Percentiles rank a stretch among this genome's conserved stretches.
Conservation (phyloP, 2,797 vertebrate genomes). For the Tenualosa thibaudeaui region DNA sequence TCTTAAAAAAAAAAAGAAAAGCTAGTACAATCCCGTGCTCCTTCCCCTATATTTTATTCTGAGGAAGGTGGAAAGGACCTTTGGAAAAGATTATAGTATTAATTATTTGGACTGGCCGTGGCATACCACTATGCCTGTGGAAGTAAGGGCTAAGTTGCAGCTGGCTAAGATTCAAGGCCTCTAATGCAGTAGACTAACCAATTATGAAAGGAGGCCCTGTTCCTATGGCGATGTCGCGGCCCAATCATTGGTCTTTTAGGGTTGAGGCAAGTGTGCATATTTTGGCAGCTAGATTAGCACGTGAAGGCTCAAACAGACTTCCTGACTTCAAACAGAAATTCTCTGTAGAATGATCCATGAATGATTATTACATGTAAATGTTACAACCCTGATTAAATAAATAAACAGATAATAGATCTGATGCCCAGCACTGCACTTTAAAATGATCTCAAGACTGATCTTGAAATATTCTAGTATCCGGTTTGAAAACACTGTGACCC, state of each 20-base stretch:
- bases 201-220: conserved; percentile 64
- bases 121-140: conserved; percentile 55
- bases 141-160: conserved; percentile 66
- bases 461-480: not conserved
- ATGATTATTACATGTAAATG: not conserved
- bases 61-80: conserved; percentile 21
- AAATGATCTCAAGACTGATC: not conserved
- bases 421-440: not conserved
- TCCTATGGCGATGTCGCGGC: conserved; percentile 56
- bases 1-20: conserved; percentile 42
- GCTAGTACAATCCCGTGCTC: conserved; percentile 37
- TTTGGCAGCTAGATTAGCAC: conserved; percentile 11
- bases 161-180: conserved; percentile 63
- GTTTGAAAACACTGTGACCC: not conserved
- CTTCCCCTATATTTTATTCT: conserved; percentile 41
- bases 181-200: conserved; percentile 67
- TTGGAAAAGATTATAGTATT: conserved; percentile 49
- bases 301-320: not conserved
- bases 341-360: not conserved
- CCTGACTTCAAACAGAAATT: not conserved
- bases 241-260: conserved; percentile 34
- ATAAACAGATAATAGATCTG: not conserved
- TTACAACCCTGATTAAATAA: not conserved
- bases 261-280: not conserved
- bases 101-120: conserved; percentile 55